A percentile compares a stretch with the other conserved stretches of the same genome.
Evolutionary conservation across 2,797 vertebrate genomes (phyloP).

Genomic region (Anguilla marmorata): DNA sequence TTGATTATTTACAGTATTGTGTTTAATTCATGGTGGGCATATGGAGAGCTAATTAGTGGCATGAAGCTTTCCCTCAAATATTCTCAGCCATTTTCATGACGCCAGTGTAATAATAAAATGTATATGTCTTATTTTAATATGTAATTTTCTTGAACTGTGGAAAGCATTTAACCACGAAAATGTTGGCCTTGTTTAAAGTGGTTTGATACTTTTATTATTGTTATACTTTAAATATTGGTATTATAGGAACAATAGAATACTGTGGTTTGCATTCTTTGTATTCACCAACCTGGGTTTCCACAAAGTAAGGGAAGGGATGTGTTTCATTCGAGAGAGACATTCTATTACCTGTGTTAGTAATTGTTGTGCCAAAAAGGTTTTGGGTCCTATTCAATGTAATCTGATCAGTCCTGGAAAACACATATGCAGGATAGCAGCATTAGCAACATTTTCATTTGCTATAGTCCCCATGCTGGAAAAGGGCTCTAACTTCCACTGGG

Average conservation of each 20-base stretch:
- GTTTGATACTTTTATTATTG: neutral
- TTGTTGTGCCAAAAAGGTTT: neutral
- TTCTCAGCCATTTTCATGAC: neutral
- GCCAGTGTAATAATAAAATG: conserved; percentile 4
- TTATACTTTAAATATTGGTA: neutral
- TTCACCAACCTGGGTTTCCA: neutral
- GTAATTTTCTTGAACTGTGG: neutral
- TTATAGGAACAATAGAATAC: neutral
- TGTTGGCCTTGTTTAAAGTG: neutral
- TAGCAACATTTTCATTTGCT: neutral
- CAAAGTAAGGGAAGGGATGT: too few relatives aligned
- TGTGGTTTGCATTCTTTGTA: neutral
- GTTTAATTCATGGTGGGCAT: neutral
- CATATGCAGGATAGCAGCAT: neutral
- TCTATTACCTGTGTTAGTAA: neutral
- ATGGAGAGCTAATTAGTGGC: neutral
- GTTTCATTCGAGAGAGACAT: neutral
- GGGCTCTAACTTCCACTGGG: neutral
- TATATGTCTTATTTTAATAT: neutral
- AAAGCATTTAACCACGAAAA: neutral
- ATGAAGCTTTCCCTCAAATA: neutral
- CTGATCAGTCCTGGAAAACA: too few relatives aligned
- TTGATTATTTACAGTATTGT: neutral
- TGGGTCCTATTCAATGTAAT: neutral
- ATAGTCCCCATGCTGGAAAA: neutral